These are phyloP conservation scores for Carlito syrichta DNA, from an alignment of 2,113 vertebrate genomes.

Conservation along the genomic window DNA sequence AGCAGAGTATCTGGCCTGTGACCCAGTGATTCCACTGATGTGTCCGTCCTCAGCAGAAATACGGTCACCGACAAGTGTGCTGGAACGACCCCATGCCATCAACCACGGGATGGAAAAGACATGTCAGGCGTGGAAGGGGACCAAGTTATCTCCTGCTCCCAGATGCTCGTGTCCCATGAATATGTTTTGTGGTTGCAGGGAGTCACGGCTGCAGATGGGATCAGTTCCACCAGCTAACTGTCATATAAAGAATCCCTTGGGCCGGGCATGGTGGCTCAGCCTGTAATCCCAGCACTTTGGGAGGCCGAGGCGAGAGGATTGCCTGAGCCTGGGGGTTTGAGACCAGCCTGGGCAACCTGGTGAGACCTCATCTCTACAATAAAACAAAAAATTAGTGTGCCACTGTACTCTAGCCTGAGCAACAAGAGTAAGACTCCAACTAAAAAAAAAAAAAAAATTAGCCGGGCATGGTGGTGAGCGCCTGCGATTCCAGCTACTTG, in stretches of 20 bases:
- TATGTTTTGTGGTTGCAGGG: neutral
- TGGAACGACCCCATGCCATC: neutral
- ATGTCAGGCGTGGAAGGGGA: accelerated
- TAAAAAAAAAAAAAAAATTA: no score
- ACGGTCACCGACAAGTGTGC: neutral
- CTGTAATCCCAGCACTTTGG: no score
- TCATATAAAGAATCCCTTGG: neutral
- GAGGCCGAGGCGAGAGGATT: no score
- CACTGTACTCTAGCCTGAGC: no score
- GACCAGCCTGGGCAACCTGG: no score
- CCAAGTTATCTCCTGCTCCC: neutral
- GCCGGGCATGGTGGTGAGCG: no score
- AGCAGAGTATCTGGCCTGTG: neutral
- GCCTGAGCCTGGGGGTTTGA: no score
- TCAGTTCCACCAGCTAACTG: neutral
- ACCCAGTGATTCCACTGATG: neutral
- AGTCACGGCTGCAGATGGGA: neutral
- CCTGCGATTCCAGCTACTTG: no score
- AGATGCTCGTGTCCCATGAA: neutral
- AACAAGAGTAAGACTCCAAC: no score
- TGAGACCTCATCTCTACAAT: no score
- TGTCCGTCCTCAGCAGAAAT: neutral
- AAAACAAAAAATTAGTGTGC: no score
- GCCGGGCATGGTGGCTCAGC: no score
- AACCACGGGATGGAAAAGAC: neutral